A percentile compares a stretch with the other conserved stretches of the same genome.
These are phyloP conservation scores for Allolobophora icterica DNA, from an alignment of 2,888 invertebrate genomes.

Conservation along the genomic window DNA sequence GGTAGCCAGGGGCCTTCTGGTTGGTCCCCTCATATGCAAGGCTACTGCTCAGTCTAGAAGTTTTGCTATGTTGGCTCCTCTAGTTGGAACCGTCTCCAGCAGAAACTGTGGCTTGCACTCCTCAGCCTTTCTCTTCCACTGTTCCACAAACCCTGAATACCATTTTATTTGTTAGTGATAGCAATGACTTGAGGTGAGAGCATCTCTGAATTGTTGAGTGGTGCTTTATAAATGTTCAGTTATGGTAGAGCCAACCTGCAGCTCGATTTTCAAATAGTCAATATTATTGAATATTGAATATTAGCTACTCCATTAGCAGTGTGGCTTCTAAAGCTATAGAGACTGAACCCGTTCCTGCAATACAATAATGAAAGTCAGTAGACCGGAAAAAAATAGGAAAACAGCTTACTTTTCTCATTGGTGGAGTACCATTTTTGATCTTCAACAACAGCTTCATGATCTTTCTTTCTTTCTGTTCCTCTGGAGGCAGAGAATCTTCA, in stretches of 20 bases:
- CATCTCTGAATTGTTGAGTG: no score
- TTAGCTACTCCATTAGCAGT: not conserved
- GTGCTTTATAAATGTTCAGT: no score
- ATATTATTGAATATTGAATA: not conserved
- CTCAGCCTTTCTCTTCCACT: no score
- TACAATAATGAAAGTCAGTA: not conserved
- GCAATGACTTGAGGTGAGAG: no score
- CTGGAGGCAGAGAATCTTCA: slow-evolving; percentile 90
- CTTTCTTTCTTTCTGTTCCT: slow-evolving; percentile 96
- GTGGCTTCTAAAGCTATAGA: not conserved
- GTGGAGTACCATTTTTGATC: slow-evolving; percentile 99
- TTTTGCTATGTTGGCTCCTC: no score
- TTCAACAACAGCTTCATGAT: slow-evolving; percentile 98
- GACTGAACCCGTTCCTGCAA: not conserved
- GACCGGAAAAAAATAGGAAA: not conserved
- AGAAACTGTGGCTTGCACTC: no score
- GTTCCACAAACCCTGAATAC: no score
- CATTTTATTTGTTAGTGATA: no score
- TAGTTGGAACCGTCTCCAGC: no score
- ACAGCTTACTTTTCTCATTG: slow-evolving; percentile 87
- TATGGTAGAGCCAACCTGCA: not conserved
- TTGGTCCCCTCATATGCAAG: no score
- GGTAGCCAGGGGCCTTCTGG: no score
- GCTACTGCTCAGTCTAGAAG: no score
- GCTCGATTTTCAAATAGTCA: not conserved